These are phyloP conservation scores for Erinaceus europaeus DNA, from an alignment of 2,113 vertebrate genomes.

Conservation along the genomic window DNA sequence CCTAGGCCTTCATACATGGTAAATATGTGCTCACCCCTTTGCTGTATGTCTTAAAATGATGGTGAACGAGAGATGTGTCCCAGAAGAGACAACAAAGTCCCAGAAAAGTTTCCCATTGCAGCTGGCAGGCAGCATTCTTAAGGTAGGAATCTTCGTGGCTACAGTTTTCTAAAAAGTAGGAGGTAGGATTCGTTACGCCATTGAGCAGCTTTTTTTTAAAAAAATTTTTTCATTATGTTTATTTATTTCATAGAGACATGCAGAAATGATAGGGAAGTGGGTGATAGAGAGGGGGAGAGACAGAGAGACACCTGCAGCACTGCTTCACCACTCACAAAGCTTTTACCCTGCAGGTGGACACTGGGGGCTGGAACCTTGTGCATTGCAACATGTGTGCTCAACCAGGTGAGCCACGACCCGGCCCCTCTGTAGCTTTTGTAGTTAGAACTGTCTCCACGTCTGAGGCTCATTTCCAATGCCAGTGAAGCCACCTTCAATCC, in stretches of 20 bases:
- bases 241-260: too few species aligned
- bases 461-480: not conserved
- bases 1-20: not conserved
- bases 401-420: too few species aligned
- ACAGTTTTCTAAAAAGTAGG: not conserved
- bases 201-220: not conserved
- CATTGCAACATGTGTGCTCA: too few species aligned
- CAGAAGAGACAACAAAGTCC: not conserved
- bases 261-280: too few species aligned
- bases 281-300: too few species aligned
- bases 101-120: not conserved
- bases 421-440: too few species aligned
- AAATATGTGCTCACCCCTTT: not conserved
- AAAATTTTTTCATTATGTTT: too few species aligned
- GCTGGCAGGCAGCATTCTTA: not conserved
- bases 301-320: too few species aligned
- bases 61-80: not conserved
- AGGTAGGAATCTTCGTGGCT: not conserved
- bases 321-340: too few species aligned
- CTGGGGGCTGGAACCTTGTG: too few species aligned
- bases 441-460: not conserved
- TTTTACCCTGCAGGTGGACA: too few species aligned
- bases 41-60: not conserved
- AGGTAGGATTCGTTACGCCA: accelerated
- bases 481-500: not conserved